These are phyloP conservation scores for Nestor notabilis DNA, from an alignment of 2,113 vertebrate species.

Conservation along the genomic window DNA sequence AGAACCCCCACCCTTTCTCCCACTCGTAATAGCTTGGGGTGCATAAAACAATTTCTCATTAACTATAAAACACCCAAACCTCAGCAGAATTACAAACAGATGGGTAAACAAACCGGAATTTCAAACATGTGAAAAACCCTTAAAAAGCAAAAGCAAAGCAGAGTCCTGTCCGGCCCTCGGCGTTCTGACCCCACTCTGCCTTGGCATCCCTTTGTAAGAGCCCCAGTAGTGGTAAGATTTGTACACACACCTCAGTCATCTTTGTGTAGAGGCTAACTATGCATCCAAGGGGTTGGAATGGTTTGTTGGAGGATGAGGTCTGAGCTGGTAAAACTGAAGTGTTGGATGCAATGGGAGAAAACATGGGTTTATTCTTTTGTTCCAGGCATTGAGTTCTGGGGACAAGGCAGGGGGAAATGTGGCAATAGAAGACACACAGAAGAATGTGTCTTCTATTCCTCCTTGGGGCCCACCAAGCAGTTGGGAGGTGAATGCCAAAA, in stretches of 20 bases:
- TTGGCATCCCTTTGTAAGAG: neutral
- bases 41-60: neutral
- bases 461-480: neutral
- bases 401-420: neutral
- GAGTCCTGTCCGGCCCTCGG: neutral
- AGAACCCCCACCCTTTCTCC: neutral
- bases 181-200: neutral
- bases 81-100: slow-evolving; percentile 42
- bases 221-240: neutral
- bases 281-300: neutral
- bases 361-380: neutral
- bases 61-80: slow-evolving; percentile 12
- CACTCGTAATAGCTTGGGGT: neutral
- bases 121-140: neutral
- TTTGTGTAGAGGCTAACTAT: neutral
- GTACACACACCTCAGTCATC: accelerated
- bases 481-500: neutral
- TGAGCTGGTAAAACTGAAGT: neutral
- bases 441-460: neutral
- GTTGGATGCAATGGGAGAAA: neutral
- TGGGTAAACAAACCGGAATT: neutral
- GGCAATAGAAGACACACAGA: no score
- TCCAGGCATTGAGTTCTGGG: neutral
- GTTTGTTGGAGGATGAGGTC: neutral
- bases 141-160: neutral